A percentile compares a stretch with the other conserved stretches of the same genome.
Conservation (phyloP, 2,888 invertebrate species). For the Gisinianus flammeolus region DNA sequence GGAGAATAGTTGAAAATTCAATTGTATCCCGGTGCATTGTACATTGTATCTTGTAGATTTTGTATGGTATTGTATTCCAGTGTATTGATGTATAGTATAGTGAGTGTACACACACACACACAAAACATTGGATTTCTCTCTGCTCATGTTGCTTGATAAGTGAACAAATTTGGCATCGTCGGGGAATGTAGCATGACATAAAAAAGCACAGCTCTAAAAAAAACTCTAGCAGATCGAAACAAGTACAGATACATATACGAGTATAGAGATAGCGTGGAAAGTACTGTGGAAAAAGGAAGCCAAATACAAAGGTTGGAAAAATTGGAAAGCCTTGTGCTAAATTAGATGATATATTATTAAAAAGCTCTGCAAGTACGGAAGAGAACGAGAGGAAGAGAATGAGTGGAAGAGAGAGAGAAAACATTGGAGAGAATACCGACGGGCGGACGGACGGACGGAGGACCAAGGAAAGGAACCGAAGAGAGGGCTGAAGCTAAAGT, state of each 20-base stretch:
- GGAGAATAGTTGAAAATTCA: too few species aligned
- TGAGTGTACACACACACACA: neutral
- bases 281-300: slow-evolving; percentile 13
- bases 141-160: too few species aligned
- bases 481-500: neutral
- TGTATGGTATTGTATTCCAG: neutral
- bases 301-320: slow-evolving; percentile 45
- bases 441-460: slow-evolving; percentile 6
- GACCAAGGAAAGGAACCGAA: slow-evolving; percentile 10
- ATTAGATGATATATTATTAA: slow-evolving; percentile 60
- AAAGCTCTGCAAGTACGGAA: slow-evolving; percentile 42
- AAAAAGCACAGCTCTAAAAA: slow-evolving; percentile 7
- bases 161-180: neutral
- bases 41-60: neutral
- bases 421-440: slow-evolving; percentile 19
- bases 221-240: neutral
- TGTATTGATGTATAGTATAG: neutral
- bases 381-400: slow-evolving; percentile 18
- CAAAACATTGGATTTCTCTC: too few species aligned
- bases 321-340: slow-evolving; percentile 56
- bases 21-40: too few species aligned
- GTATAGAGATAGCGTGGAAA: neutral
- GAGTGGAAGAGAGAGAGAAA: slow-evolving; percentile 19
- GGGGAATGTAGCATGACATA: neutral
- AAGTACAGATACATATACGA: slow-evolving; percentile 24